phyloP scores from a whole-genome alignment of 2,888 invertebrate species.

The Pachymerium ferrugineum region DNA sequence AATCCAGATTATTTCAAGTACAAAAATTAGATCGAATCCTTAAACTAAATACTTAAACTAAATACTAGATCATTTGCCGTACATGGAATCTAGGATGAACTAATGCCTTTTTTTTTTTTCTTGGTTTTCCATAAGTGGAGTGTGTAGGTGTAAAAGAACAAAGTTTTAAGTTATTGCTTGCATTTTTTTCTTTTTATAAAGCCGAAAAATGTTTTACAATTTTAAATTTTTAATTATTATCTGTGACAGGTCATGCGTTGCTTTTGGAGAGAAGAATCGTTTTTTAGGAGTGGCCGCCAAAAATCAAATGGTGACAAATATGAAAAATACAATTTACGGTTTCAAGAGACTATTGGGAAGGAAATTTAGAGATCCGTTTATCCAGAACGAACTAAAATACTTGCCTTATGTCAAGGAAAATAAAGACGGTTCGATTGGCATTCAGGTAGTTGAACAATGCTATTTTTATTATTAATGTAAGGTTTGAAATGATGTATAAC shows the following conservation, averaged over 20 bases:
- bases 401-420: constrained; percentile 73
- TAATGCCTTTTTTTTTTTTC: too few species aligned
- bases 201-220: not conserved
- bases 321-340: constrained; percentile 91
- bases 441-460: too few species aligned
- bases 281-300: constrained; percentile 94
- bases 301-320: constrained; percentile 92
- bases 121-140: constrained; percentile 8
- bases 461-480: not conserved
- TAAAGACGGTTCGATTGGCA: constrained; percentile 74
- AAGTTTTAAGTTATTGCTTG: not conserved
- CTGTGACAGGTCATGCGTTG: constrained; percentile 80
- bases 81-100: not conserved
- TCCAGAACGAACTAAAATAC: constrained; percentile 72
- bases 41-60: too few species aligned
- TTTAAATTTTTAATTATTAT: not conserved
- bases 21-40: too few species aligned
- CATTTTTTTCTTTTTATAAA: not conserved
- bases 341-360: constrained; percentile 91
- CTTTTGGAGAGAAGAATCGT: constrained; percentile 86
- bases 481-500: constrained; percentile 6
- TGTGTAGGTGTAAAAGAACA: not conserved
- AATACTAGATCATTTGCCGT: not conserved
- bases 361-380: constrained; percentile 78
- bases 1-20: too few species aligned